phyloP scores from a whole-genome alignment of 2,888 invertebrate species.

The Nomada flava region DNA sequence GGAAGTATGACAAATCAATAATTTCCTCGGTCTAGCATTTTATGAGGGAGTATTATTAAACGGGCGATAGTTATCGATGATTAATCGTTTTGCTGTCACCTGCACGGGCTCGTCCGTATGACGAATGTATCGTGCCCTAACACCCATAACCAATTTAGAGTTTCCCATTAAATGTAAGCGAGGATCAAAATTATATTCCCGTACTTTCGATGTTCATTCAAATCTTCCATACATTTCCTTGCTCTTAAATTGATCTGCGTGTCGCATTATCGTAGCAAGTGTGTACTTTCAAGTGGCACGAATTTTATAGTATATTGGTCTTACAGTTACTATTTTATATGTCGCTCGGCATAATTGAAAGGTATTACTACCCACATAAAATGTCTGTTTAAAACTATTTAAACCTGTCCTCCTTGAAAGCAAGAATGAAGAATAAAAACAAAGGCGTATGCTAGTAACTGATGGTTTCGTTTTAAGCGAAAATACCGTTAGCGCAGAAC shows the following conservation, averaged over 20 bases:
- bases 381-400: no score
- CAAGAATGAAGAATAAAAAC: no score
- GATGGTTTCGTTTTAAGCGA: neutral
- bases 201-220: neutral
- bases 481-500: neutral
- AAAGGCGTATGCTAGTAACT: no score
- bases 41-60: conserved; percentile 75
- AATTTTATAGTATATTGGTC: no score
- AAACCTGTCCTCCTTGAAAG: no score
- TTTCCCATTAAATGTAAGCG: conserved; percentile 46
- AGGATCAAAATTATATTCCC: neutral
- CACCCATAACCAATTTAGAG: conserved; percentile 54
- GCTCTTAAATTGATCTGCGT: neutral
- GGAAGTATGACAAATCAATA: conserved; percentile 78
- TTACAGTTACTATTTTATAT: no score
- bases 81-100: conserved; percentile 72
- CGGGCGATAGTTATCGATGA: conserved; percentile 74
- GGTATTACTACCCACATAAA: no score
- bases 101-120: conserved; percentile 52
- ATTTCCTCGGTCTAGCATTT: conserved; percentile 73
- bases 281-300: no score
- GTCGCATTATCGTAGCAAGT: no score
- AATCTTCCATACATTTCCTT: neutral
- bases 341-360: no score
- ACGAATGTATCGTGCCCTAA: conserved; percentile 60